A percentile compares a stretch with the other conserved stretches of the same genome.
Evolutionary conservation across 2,888 invertebrate species (phyloP).

Genomic region (Celastrina argiolus): DNA sequence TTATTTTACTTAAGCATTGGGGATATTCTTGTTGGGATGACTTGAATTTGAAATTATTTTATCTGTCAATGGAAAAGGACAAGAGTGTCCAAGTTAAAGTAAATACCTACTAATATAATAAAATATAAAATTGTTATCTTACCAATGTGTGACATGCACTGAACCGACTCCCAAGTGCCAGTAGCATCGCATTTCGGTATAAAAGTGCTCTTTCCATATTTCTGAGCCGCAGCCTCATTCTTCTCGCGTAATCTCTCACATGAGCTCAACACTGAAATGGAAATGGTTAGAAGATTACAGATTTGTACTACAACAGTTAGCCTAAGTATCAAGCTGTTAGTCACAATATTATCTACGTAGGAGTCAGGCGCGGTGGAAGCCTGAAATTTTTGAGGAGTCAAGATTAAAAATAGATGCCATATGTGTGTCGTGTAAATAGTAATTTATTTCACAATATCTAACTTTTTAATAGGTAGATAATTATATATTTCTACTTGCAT

Average conservation of each 20-base stretch:
- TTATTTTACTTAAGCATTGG: not conserved
- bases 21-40: too few species aligned
- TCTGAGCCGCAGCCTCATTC: conserved; percentile 84
- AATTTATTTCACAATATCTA: too few species aligned
- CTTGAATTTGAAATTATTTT: too few species aligned
- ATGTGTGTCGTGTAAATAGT: too few species aligned
- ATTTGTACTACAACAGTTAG: too few species aligned
- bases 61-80: too few species aligned
- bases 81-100: too few species aligned
- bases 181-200: conserved; percentile 86
- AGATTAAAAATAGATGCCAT: too few species aligned
- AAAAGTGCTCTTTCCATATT: conserved; percentile 86
- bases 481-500: not conserved
- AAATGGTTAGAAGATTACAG: not conserved
- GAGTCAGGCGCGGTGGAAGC: too few species aligned
- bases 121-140: conserved; percentile 25
- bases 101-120: not conserved
- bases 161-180: conserved; percentile 89
- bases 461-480: too few species aligned
- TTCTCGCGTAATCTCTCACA: conserved; percentile 89
- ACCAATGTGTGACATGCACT: conserved; percentile 83
- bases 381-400: too few species aligned
- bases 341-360: not conserved
- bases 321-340: not conserved
- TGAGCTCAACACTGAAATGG: conserved; percentile 81